Evolutionary conservation across 2,797 vertebrate species (phyloP).

Genomic region (Echiichthys vipera): DNA sequence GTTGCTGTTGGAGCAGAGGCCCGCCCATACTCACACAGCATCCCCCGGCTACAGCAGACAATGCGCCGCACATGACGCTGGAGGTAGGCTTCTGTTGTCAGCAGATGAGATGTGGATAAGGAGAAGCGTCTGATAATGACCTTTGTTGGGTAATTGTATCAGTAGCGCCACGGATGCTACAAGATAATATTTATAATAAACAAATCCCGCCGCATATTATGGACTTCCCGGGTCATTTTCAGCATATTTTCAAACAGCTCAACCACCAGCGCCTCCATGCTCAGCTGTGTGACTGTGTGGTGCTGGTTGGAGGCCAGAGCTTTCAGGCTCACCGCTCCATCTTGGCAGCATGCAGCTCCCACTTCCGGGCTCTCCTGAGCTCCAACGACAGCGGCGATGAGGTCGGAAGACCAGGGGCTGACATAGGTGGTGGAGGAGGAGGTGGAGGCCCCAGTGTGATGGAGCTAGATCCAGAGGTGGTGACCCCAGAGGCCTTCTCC

Average conservation of each 20-base stretch:
- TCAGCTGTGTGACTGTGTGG: constrained; percentile 95
- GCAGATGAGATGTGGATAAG: neutral
- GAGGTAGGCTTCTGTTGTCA: constrained; percentile 13
- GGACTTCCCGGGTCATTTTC: constrained; percentile 98
- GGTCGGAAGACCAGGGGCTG: constrained; percentile 15
- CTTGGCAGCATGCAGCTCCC: constrained; percentile 95
- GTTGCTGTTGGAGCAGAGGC: constrained; percentile 40
- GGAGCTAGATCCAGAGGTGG: constrained; percentile 85
- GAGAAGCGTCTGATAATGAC: neutral
- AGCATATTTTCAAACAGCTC: constrained; percentile 95
- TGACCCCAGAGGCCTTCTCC: constrained; percentile 96
- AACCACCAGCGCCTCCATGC: constrained; percentile 95
- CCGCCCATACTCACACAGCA: constrained; percentile 68
- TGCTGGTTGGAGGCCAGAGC: constrained; percentile 92
- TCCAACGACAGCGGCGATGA: constrained; percentile 76
- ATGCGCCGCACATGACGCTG: neutral
- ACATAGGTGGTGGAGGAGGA: constrained; percentile 20
- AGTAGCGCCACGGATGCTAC: neutral
- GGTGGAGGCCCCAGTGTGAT: constrained; percentile 57
- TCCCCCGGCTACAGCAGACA: constrained; percentile 36
- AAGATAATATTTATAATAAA: neutral
- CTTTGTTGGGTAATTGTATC: neutral
- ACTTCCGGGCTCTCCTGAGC: constrained; percentile 94
- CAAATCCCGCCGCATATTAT: constrained; percentile 69
- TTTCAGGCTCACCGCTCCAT: constrained; percentile 96